Evolutionary conservation across 2,888 invertebrate species (phyloP).

Genomic region (Phorcus lineatus): DNA sequence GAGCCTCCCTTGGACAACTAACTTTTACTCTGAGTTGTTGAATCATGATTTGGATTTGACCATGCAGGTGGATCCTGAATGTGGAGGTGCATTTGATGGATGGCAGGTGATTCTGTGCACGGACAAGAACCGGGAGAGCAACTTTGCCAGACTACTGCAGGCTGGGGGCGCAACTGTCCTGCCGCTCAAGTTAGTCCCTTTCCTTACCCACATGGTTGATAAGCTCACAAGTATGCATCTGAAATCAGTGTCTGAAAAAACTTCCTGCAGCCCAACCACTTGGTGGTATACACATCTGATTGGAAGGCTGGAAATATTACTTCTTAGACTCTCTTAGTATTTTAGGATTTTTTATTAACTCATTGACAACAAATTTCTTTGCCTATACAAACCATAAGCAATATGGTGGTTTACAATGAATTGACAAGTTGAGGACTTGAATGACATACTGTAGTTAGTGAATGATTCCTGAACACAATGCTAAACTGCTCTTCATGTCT

Average conservation of each 20-base stretch:
- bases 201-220: background rate
- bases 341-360: too few relatives aligned
- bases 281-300: too few relatives aligned
- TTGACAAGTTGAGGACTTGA: too few relatives aligned
- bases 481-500: background rate
- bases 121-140: constrained; percentile 79
- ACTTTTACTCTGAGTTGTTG: too few relatives aligned
- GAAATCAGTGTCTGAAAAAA: too few relatives aligned
- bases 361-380: too few relatives aligned
- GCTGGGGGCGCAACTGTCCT: constrained; percentile 87
- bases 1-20: too few relatives aligned
- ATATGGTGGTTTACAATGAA: background rate
- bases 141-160: constrained; percentile 83
- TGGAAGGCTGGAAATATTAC: too few relatives aligned
- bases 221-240: background rate
- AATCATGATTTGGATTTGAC: too few relatives aligned
- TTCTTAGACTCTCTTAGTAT: too few relatives aligned
- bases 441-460: too few relatives aligned
- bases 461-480: too few relatives aligned
- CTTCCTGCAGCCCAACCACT: background rate
- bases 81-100: constrained; percentile 70
- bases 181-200: constrained; percentile 78
- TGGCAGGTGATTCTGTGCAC: constrained; percentile 79
- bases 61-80: constrained; percentile 28
- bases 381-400: background rate